phyloP scores from a whole-genome alignment of 2,888 invertebrate genomes.

The Toxonevra muliebris region DNA sequence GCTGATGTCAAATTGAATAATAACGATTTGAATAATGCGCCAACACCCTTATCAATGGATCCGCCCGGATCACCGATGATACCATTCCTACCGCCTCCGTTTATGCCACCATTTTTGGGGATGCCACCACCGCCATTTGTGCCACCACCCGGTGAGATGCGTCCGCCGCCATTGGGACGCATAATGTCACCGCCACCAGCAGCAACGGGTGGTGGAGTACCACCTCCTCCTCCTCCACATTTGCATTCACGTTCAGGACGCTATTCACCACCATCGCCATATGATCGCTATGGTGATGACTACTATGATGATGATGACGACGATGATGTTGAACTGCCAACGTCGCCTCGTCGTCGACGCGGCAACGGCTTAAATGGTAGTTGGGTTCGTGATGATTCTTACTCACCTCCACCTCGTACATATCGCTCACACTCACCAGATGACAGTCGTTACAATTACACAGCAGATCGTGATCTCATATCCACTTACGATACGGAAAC shows the following conservation, averaged over 20 bases:
- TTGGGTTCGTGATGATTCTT: constrained; percentile 54
- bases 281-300: constrained; percentile 46
- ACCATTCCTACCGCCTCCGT: constrained; percentile 68
- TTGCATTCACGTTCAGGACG: constrained; percentile 37
- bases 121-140: constrained; percentile 65
- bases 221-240: constrained; percentile 10
- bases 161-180: constrained; percentile 68
- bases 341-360: constrained; percentile 29
- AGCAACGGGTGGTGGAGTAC: constrained; percentile 19
- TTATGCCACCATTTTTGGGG: constrained; percentile 71
- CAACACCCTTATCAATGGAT: constrained; percentile 64
- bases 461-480: constrained; percentile 67
- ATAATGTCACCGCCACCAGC: constrained; percentile 67
- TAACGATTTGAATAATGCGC: constrained; percentile 51
- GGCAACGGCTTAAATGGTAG: constrained; percentile 44
- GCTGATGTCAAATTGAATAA: constrained; percentile 37
- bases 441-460: constrained; percentile 67
- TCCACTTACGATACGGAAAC: constrained; percentile 71
- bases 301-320: constrained; percentile 25
- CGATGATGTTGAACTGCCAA: constrained; percentile 20
- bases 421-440: constrained; percentile 63
- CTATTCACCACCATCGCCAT: constrained; percentile 40
- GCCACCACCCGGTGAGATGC: constrained; percentile 68
- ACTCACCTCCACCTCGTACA: constrained; percentile 58
- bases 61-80: constrained; percentile 63